phyloP scores from a whole-genome alignment of 2,113 vertebrate genomes.

The Phylloscopus whistleri region DNA sequence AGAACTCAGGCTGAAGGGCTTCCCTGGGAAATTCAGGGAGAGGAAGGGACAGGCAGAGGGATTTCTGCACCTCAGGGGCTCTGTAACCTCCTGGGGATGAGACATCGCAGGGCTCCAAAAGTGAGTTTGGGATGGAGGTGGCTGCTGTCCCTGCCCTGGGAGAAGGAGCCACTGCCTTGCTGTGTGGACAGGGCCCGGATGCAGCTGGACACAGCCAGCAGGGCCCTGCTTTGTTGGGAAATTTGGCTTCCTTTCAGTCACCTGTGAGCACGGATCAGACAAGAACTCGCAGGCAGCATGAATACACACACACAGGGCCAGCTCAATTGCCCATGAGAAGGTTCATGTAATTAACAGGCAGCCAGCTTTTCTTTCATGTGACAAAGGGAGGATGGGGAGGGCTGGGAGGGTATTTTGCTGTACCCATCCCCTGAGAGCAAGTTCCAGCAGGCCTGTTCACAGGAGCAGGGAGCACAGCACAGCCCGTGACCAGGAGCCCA shows the following conservation, averaged over 20 bases:
- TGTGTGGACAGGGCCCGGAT: not conserved
- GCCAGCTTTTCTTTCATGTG: not conserved
- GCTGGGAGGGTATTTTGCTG: not conserved
- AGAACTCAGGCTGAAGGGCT: not conserved
- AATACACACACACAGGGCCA: not conserved
- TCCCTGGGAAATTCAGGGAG: not conserved
- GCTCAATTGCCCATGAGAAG: slow-evolving; percentile 51
- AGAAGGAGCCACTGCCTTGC: not conserved
- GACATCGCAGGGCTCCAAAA: not conserved
- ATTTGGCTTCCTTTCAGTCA: slow-evolving; percentile 48
- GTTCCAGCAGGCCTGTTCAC: not conserved
- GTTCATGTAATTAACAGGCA: slow-evolving; percentile 44
- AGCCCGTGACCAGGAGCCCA: not conserved
- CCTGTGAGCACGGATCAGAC: not conserved
- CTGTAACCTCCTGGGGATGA: not conserved
- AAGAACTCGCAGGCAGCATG: not conserved
- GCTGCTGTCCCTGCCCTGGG: not conserved
- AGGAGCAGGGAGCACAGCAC: not conserved
- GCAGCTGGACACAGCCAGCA: not conserved
- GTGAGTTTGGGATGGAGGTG: not conserved
- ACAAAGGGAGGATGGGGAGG: not conserved
- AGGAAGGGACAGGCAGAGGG: not conserved
- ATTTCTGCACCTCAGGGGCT: not conserved
- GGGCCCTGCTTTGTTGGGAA: not conserved
- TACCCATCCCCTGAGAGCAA: not conserved